phyloP scores from a whole-genome alignment of 2,113 vertebrate genomes.

The Lipotes vexillifer region DNA sequence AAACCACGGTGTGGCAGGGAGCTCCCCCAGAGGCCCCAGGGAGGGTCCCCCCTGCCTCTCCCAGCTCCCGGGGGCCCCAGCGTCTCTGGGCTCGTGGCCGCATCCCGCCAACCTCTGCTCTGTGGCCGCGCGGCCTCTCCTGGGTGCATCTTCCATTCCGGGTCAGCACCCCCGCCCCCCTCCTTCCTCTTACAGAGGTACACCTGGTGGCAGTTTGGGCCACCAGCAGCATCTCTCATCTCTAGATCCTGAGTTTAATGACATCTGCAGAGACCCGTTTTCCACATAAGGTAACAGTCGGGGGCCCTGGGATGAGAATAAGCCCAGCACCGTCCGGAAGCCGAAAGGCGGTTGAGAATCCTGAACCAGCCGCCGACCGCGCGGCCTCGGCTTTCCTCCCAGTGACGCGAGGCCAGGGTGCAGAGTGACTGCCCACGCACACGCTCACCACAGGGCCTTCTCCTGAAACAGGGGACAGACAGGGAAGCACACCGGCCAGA shows the following conservation, averaged over 20 bases:
- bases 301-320: not conserved
- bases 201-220: not conserved
- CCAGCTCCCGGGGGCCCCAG: not conserved
- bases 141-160: rapidly evolving
- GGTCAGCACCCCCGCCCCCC: rapidly evolving
- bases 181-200: not conserved
- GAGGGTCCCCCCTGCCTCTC: not conserved
- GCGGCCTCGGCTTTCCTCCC: not conserved
- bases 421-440: not conserved
- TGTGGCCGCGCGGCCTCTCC: rapidly evolving
- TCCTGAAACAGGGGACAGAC: not conserved
- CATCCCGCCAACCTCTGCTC: not conserved
- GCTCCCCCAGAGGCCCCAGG: not conserved
- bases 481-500: not conserved
- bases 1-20: not conserved
- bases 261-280: not conserved
- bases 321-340: rapidly evolving
- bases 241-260: not conserved
- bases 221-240: not conserved
- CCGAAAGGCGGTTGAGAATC: not conserved
- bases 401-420: not conserved
- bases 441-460: rapidly evolving
- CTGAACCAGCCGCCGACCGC: not conserved
- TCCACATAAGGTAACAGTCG: not conserved
- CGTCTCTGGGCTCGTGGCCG: not conserved